Base-by-base conservation (phyloP, 2,888 invertebrate species). In the Amorpha juglandis region DNA sequence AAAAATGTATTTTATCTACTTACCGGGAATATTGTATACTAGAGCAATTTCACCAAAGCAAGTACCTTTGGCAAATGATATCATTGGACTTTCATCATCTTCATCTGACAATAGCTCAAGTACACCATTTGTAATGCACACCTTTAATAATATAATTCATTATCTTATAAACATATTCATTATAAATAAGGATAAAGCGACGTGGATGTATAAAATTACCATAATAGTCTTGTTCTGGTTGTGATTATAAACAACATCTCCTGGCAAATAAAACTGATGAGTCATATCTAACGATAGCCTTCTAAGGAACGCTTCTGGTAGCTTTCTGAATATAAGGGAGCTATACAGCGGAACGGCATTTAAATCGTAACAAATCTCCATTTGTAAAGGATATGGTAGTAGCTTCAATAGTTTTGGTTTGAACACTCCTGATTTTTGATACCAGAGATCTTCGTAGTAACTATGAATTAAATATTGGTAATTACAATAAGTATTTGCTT, bases 401-500 rank as follows among this genome's bases (percentile, higher is more conserved):
- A 91, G 69, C 35, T 79, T 75, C 52, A 94, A 80, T 27, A 93
- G 74, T 69, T 89, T 88, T 1, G 93, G 90, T 65, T 91, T 86
- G 64, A 90, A 89, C 16, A 94, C 92, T 27, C 94, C 94, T 0
- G 92, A 91, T 74, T 94, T 93, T 78, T 94, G 91, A 68, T 90
- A 89, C 94, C 94, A 94, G 9, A 94, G 83, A 72, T 92, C 91
- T 78, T 93, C 87, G 70, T 94, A 94, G 78, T 94, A 94, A 67
- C 92, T 92, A 62, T 45, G 69, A 73, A 62, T 19, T 65, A 67
- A 62, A 53, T 19, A 53, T 52, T 52, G 64, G 9, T 14, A 38
- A 62, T 38, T 9, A 9, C 6, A 12, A 9, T 12, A 1, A 12
- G 19, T 58, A 12, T 35, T 35, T n/a, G 8, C 27, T 16, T 7